phyloP scores from a whole-genome alignment of 2,888 invertebrate genomes.

The Troides oblongomaculatus region DNA sequence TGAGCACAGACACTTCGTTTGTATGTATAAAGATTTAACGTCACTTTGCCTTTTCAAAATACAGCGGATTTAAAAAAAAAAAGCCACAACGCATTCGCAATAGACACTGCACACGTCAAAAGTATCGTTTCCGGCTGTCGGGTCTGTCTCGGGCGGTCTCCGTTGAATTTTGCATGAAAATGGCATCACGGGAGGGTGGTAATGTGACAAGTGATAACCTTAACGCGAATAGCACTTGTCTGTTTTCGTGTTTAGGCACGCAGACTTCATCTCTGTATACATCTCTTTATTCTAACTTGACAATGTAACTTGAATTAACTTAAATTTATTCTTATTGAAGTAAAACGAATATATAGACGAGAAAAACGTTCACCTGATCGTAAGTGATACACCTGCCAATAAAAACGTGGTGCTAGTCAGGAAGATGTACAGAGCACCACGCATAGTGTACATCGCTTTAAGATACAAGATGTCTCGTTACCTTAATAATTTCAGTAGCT shows the following conservation, averaged over 20 bases:
- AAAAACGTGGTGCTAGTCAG: no score
- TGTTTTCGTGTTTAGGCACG: conserved; percentile 16
- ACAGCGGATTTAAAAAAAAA: conserved; percentile 30
- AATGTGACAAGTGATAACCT: conserved; percentile 78
- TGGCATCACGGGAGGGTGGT: conserved; percentile 56
- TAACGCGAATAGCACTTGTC: conserved; percentile 25
- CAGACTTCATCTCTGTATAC: background rate
- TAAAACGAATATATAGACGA: no score
- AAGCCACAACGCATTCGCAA: conserved; percentile 33
- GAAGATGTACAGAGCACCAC: no score
- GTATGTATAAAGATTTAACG: background rate
- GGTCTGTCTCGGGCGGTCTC: conserved; percentile 60
- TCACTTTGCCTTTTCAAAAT: background rate
- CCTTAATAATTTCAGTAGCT: no score
- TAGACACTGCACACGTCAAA: conserved; percentile 58
- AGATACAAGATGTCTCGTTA: no score
- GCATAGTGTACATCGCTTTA: no score
- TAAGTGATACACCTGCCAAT: no score
- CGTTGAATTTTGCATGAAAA: conserved; percentile 74
- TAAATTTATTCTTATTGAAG: no score
- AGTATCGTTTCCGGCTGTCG: conserved; percentile 72
- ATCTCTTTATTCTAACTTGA: no score
- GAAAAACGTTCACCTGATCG: no score
- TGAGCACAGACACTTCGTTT: background rate
- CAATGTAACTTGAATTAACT: no score